Percentiles rank a stretch among this genome's conserved stretches.
These are phyloP conservation scores for Heliocidaris erythrogramma DNA, from an alignment of 35 echinoderm and acorn worm genomes.

Conservation along the genomic window DNA sequence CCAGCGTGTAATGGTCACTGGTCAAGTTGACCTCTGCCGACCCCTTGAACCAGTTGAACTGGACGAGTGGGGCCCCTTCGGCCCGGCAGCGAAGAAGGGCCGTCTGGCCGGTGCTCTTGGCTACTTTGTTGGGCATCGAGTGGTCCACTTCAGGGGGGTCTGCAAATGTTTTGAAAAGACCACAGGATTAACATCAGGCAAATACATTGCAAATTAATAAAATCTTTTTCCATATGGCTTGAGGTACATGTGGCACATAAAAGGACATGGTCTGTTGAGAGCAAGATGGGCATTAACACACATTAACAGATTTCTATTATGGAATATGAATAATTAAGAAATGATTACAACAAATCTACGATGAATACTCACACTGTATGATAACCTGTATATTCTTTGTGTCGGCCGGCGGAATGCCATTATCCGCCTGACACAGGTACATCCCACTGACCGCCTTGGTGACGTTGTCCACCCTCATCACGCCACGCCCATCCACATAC, in stretches of 20 bases:
- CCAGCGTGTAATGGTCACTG: constrained; percentile 75
- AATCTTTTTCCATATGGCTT: too few relatives aligned
- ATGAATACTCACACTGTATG: constrained; percentile 83
- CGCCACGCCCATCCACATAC: constrained; percentile 56
- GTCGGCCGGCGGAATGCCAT: constrained; percentile 73
- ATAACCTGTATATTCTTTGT: constrained; percentile 86
- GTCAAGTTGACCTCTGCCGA: constrained; percentile 64
- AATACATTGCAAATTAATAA: too few relatives aligned
- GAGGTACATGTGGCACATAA: too few relatives aligned
- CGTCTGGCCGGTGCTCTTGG: constrained; percentile 77
- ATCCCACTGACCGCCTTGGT: constrained; percentile 64
- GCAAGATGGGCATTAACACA: too few relatives aligned
- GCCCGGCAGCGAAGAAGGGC: constrained; percentile 75
- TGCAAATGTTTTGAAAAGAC: not conserved
- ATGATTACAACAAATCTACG: too few relatives aligned
- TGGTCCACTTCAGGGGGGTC: constrained; percentile 86
- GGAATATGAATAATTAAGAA: too few relatives aligned
- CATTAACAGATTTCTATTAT: too few relatives aligned
- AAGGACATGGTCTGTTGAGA: too few relatives aligned
- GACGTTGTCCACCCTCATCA: constrained; percentile 61
- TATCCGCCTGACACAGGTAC: constrained; percentile 77
- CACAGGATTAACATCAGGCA: too few relatives aligned
- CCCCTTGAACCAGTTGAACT: constrained; percentile 76
- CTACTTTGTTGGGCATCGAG: constrained; percentile 76
- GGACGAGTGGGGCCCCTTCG: constrained; percentile 77